phyloP scores from a whole-genome alignment of 2,888 invertebrate species.

The Myathropa florea region DNA sequence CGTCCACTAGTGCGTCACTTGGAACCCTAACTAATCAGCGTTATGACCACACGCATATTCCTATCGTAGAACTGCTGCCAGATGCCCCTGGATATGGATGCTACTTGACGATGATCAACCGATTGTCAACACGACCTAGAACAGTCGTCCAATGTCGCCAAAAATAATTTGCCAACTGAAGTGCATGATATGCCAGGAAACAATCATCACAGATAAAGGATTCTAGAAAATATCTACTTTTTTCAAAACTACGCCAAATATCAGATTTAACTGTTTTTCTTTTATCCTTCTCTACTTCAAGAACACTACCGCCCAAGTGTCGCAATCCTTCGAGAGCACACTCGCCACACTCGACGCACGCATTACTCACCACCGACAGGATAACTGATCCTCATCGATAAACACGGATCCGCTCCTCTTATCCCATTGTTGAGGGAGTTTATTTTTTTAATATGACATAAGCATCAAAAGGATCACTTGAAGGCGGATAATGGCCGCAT shows the following conservation, averaged over 20 bases:
- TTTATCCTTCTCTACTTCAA: not conserved
- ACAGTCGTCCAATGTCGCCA: no score
- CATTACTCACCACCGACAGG: slow-evolving; percentile 9
- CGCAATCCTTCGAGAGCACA: not conserved
- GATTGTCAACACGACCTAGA: no score
- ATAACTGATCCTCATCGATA: slow-evolving; percentile 46
- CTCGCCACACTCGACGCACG: not conserved
- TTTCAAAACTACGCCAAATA: not conserved
- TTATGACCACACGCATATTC: no score
- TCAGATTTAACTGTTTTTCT: not conserved
- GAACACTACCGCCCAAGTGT: slow-evolving; percentile 12
- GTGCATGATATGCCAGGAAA: no score
- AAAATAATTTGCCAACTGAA: no score
- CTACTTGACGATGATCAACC: no score
- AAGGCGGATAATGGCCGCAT: slow-evolving; percentile 56
- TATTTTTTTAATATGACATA: slow-evolving; percentile 66
- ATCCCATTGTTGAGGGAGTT: slow-evolving; percentile 53
- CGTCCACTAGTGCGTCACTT: no score
- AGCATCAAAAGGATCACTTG: slow-evolving; percentile 69
- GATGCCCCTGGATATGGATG: no score
- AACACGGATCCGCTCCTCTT: slow-evolving; percentile 53
- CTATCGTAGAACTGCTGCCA: no score
- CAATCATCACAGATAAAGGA: not conserved
- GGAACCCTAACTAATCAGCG: no score
- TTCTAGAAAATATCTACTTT: not conserved